Conservation (phyloP, 2,113 vertebrate genomes). For the Sphyrna mokarran region DNA sequence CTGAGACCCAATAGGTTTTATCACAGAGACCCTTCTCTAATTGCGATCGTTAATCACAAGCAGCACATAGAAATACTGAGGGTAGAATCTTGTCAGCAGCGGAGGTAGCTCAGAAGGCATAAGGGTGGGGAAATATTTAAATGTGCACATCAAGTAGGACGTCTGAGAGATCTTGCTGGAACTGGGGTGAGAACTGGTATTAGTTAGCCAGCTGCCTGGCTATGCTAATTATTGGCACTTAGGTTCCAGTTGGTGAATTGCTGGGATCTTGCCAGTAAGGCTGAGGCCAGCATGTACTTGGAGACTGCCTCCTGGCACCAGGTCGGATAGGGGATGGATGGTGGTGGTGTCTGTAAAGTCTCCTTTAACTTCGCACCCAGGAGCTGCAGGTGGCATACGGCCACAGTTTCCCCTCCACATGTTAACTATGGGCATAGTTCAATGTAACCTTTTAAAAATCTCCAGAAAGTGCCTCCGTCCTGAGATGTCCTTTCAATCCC, state of each 20-base stretch:
- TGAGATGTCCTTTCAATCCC: not conserved
- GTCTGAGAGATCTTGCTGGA: not conserved
- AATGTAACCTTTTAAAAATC: not conserved
- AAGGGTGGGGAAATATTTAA: not conserved
- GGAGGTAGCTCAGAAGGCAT: not conserved
- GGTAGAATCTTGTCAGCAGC: too few relatives aligned
- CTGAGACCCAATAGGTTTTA: not conserved
- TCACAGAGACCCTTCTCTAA: not conserved
- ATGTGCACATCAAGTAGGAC: not conserved
- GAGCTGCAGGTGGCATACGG: too few relatives aligned
- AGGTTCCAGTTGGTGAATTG: too few relatives aligned
- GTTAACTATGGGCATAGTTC: not conserved
- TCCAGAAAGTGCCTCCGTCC: not conserved
- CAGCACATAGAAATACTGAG: not conserved
- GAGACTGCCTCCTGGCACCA: not conserved
- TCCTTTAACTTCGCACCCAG: not conserved
- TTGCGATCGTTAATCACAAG: not conserved
- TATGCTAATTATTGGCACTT: not conserved
- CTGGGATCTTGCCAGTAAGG: not conserved
- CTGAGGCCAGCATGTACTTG: not conserved
- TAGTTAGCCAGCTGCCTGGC: not conserved
- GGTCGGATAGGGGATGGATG: not conserved
- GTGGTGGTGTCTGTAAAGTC: not conserved
- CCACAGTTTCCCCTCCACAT: too few relatives aligned
- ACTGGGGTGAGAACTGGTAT: not conserved